Percentiles rank a stretch among this genome's conserved stretches.
Evolutionary conservation across 1,140 invertebrate genomes (phyloP).

Genomic region (Drosophila sucinea): DNA sequence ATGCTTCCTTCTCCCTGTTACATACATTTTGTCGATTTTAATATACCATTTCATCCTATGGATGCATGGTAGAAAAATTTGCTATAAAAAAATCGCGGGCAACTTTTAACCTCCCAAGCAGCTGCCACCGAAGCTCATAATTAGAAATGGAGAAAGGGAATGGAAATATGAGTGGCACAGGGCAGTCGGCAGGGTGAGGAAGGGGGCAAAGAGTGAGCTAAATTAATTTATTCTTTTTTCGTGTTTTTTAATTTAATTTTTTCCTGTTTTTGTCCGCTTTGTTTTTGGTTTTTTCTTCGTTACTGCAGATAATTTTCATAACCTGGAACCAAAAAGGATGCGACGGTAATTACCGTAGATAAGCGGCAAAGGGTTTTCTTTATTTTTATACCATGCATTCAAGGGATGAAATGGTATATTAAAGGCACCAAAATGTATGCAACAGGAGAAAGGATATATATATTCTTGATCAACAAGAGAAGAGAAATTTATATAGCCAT

Average conservation of each 20-base stretch:
- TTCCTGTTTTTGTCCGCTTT: constrained; percentile 23
- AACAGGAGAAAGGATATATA: too few relatives aligned
- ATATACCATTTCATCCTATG: too few relatives aligned
- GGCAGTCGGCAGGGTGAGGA: constrained; percentile 6
- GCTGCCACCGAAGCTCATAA: constrained; percentile 76
- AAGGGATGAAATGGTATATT: too few relatives aligned
- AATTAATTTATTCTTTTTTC: constrained; percentile 79
- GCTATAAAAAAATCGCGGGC: constrained; percentile 52
- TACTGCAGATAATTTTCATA: constrained; percentile 75
- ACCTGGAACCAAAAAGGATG: constrained; percentile 65
- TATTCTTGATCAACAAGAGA: too few relatives aligned
- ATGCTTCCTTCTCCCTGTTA: too few relatives aligned
- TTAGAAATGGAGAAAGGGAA: constrained; percentile 53
- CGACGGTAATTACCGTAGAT: constrained; percentile 74
- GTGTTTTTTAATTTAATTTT: constrained; percentile 70
- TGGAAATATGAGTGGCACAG: constrained; percentile 17
- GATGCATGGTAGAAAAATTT: constrained; percentile 43
- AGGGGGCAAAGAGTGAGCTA: constrained; percentile 25
- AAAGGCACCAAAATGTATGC: too few relatives aligned
- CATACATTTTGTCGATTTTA: too few relatives aligned
- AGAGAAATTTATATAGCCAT: too few relatives aligned
- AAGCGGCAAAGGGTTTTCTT: constrained; percentile 53
- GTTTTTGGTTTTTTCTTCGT: constrained; percentile 34
- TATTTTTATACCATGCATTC: too few relatives aligned
- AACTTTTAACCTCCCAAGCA: constrained; percentile 72